Base-by-base conservation (phyloP, 2,797 vertebrate species). In the Tapera naevia region DNA sequence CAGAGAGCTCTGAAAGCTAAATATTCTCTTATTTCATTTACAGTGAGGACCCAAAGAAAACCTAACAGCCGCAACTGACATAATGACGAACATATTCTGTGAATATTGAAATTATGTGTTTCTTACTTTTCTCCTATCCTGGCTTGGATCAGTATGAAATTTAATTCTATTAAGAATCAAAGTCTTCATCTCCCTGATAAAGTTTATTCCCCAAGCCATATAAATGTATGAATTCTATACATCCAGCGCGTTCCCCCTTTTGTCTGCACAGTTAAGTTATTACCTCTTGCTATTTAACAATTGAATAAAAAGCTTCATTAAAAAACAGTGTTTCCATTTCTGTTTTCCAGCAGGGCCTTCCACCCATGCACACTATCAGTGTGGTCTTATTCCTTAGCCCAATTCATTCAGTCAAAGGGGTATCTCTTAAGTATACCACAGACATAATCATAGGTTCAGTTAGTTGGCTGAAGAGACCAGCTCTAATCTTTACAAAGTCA, bases 221-320 rank as follows among this genome's bases (percentile, higher is more conserved):
- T 5, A 60, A 78, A 73, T 50, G 48, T 95, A 94, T 46, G 74
- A 93, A 80, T 84, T 67, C 80, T 71, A 32, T 67, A 61, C 41
- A 45, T 53, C 32, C 10, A 1, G 5, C 2, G 1, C 66, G 32
- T 17, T 91, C 25, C 33, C 83, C 48, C 45, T 88, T 76, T 92
- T 53, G 67, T 71, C 89, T 93, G 74, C 71, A 94, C 76, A 61
- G 16, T 96, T 97, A 97, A 97, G 88, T 97, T 97, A 97, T 97
- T 97, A 25, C 50, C 67, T 94, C 94, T 87, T 93, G 82, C 84
- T 95, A 97, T 97, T 96, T 96, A 96, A 97, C 39, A 94, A 82
- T 23, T 90, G 48, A 97, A 97, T 96, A 93, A 97, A 96, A 94
- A 74, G 1, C 80, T 91, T 96, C 37, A 81, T 84, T 54, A 35